These are phyloP conservation scores for Pseudomyrmex flavicornis DNA, from an alignment of 1,140 invertebrate genomes.

Conservation along the genomic window DNA sequence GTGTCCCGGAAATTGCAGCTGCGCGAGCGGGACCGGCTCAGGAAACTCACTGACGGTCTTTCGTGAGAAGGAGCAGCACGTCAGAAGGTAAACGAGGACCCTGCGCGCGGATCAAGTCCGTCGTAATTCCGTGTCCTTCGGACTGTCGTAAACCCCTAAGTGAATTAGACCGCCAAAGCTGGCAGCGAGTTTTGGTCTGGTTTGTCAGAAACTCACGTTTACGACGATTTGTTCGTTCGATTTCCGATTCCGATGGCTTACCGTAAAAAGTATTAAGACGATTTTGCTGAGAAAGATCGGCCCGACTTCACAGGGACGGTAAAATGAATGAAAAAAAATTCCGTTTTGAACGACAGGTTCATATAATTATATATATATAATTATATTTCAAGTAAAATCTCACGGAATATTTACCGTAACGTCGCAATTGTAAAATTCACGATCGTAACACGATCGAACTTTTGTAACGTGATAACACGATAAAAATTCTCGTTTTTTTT, in stretches of 20 bases:
- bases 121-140: slow-evolving; percentile 36
- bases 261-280: background rate
- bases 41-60: slow-evolving; percentile 47
- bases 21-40: slow-evolving; percentile 40
- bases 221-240: background rate
- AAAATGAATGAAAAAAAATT: background rate
- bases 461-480: background rate
- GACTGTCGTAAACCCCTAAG: slow-evolving; percentile 41
- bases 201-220: slow-evolving; percentile 9
- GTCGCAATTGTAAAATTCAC: no score
- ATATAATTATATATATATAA: no score
- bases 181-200: background rate
- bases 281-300: background rate
- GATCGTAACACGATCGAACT: no score
- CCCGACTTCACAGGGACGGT: no score
- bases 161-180: slow-evolving; percentile 34
- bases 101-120: slow-evolving; percentile 21
- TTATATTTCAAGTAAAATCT: no score
- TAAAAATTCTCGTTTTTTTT: background rate
- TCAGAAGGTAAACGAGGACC: slow-evolving; percentile 23
- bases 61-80: slow-evolving; percentile 5
- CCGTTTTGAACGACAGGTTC: background rate
- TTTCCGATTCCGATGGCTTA: background rate
- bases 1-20: slow-evolving; percentile 46
- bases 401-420: no score